phyloP scores from a whole-genome alignment of 1,140 invertebrate genomes.

The Lepidostoma basale region DNA sequence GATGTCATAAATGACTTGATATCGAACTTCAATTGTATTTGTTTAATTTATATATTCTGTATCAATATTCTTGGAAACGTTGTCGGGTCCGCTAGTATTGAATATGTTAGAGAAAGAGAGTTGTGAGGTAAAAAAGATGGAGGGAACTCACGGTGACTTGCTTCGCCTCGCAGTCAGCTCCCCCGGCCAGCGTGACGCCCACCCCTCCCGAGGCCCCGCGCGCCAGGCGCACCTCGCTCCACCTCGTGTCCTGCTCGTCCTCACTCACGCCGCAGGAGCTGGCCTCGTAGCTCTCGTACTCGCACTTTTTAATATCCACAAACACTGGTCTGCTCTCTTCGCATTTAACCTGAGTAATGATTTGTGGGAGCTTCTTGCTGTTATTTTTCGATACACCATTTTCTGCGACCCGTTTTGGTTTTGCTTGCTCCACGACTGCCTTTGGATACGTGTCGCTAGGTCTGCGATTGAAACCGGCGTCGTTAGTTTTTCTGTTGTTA shows the following conservation, averaged over 20 bases:
- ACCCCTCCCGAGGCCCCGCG: conserved; percentile 73
- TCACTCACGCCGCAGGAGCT: conserved; percentile 19
- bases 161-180: conserved; percentile 87
- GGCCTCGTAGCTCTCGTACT: conserved; percentile 1
- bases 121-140: too few species aligned
- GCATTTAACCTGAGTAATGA: neutral
- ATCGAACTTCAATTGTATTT: too few species aligned
- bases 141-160: conserved; percentile 78
- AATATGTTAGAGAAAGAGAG: too few species aligned
- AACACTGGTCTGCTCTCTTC: conserved; percentile 1
- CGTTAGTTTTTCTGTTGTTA: conserved; percentile 16
- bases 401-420: conserved; percentile 1
- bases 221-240: conserved; percentile 50
- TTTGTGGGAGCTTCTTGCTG: neutral
- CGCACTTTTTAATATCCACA: conserved; percentile 2
- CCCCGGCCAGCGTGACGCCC: conserved; percentile 85
- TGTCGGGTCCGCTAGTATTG: too few species aligned
- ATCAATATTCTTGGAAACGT: too few species aligned
- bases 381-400: conserved; percentile 6
- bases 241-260: conserved; percentile 47
- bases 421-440: conserved; percentile 9
- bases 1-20: too few species aligned
- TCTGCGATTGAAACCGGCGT: conserved; percentile 1
- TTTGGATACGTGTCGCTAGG: conserved; percentile 20
- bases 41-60: too few species aligned